Evolutionary conservation across 2,113 vertebrate species (phyloP).

Genomic region (Ictidomys tridecemlineatus): DNA sequence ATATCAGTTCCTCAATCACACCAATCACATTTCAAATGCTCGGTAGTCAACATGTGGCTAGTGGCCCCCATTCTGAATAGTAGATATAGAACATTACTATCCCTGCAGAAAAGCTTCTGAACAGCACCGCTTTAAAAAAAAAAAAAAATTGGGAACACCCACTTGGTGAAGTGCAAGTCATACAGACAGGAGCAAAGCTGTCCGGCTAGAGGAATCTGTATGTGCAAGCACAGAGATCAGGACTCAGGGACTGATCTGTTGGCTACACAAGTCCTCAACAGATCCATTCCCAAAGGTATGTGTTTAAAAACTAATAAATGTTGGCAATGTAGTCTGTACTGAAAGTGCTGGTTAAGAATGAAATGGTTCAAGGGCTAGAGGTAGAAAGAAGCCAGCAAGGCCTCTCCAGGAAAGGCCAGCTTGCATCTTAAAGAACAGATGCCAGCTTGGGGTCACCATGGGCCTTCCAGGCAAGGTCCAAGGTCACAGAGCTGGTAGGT

Average conservation of each 20-base stretch:
- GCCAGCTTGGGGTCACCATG: not conserved
- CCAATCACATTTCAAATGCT: conserved; percentile 5
- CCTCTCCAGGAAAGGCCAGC: not conserved
- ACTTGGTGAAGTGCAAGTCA: not conserved
- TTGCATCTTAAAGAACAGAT: not conserved
- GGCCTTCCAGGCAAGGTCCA: not conserved
- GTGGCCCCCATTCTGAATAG: not conserved
- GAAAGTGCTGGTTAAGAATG: not conserved
- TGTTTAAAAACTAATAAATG: conserved; percentile 60
- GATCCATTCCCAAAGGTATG: conserved; percentile 41
- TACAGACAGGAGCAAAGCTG: not conserved
- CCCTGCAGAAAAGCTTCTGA: not conserved
- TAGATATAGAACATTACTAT: not conserved
- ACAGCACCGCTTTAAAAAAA: not conserved
- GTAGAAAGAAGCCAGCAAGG: not conserved
- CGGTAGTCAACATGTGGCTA: not conserved
- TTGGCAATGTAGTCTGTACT: not conserved
- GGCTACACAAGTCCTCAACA: conserved; percentile 61
- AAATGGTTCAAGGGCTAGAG: not conserved
- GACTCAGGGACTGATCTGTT: not conserved
- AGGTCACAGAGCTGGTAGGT: not conserved
- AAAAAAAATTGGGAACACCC: not conserved
- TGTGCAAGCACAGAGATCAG: not conserved
- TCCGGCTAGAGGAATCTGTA: conserved; percentile 28
- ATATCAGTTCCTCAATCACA: not conserved